Conservation (phyloP, 2,113 vertebrate species). For the Sturnus vulgaris region DNA sequence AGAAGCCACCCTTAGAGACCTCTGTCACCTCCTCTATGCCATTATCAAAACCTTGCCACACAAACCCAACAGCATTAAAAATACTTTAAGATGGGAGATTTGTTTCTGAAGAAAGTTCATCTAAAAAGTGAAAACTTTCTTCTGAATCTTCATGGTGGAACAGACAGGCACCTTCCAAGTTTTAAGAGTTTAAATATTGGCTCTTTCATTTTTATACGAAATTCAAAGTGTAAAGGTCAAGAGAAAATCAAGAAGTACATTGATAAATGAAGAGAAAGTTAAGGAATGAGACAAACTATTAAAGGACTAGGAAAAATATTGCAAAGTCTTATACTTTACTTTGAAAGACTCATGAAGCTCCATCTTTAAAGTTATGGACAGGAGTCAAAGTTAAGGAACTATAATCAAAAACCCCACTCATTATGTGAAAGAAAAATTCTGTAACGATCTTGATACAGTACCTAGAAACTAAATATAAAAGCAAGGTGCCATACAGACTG, state of each 20-base stretch:
- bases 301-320: not conserved
- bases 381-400: not conserved
- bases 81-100: not conserved
- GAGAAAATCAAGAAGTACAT: not conserved
- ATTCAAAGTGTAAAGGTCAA: not conserved
- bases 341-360: not conserved
- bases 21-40: no score
- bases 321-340: not conserved
- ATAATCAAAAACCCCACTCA: not conserved
- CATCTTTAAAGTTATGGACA: not conserved
- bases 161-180: not conserved
- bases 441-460: fast-evolving
- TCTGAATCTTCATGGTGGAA: not conserved
- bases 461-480: not conserved
- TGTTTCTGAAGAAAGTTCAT: not conserved
- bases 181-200: not conserved
- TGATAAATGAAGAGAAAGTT: not conserved
- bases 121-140: not conserved
- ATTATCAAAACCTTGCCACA: not conserved
- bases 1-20: not conserved
- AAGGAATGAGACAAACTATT: not conserved
- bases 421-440: not conserved
- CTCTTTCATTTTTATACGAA: not conserved
- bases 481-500: not conserved
- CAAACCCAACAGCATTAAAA: not conserved